These are phyloP conservation scores for Lutjanus argentimaculatus DNA, from an alignment of 2,797 vertebrate genomes.

Conservation along the genomic window DNA sequence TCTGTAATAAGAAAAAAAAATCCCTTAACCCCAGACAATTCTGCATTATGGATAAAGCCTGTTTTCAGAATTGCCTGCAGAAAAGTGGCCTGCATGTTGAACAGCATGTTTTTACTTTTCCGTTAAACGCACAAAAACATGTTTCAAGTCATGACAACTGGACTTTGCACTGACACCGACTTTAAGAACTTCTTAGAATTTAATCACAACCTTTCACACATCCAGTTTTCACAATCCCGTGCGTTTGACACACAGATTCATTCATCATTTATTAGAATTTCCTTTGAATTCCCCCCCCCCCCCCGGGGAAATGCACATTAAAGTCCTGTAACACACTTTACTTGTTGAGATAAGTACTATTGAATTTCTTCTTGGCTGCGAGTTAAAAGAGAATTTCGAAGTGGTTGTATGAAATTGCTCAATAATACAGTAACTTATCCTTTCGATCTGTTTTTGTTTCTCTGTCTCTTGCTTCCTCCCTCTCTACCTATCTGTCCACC, in stretches of 20 bases:
- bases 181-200: background rate
- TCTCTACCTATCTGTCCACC: background rate
- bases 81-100: background rate
- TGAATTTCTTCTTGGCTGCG: slow-evolving; percentile 44
- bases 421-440: slow-evolving; percentile 47
- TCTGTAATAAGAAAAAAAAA: background rate
- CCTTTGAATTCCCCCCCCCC: slow-evolving; percentile 21
- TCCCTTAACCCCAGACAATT: background rate
- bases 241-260: background rate
- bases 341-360: slow-evolving; percentile 51
- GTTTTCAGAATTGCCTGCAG: background rate
- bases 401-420: slow-evolving; percentile 43
- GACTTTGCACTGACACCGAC: background rate
- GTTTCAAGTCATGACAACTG: background rate
- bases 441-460: slow-evolving; percentile 41
- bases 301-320: slow-evolving; percentile 7
- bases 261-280: slow-evolving; percentile 1
- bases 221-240: slow-evolving; percentile 9
- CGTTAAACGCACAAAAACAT: background rate
- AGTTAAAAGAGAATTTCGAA: slow-evolving; percentile 58
- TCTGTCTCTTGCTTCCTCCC: background rate
- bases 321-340: slow-evolving; percentile 25
- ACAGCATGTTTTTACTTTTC: background rate
- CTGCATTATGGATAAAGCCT: background rate
- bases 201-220: background rate